Percentiles rank a stretch among this genome's conserved stretches.
Evolutionary conservation across 2,113 vertebrate species (phyloP).

Genomic region (Accipiter cooperii): DNA sequence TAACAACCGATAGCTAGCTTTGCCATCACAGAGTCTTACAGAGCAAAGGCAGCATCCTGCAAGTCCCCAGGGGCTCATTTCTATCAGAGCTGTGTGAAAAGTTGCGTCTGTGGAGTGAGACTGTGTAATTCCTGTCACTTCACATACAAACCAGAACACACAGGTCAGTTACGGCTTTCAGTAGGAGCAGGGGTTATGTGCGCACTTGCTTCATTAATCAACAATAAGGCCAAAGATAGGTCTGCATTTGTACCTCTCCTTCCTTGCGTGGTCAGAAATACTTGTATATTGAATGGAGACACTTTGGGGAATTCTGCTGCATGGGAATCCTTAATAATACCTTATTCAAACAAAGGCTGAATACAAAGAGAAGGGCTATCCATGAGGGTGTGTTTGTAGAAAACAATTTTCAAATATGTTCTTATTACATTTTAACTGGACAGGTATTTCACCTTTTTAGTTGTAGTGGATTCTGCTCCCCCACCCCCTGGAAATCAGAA

Average conservation of each 20-base stretch:
- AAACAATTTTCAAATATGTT: neutral
- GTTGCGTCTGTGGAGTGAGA: neutral
- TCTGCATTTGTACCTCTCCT: neutral
- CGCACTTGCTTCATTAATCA: neutral
- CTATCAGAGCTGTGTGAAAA: neutral
- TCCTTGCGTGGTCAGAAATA: neutral
- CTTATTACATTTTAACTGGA: neutral
- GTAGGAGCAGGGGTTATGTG: neutral
- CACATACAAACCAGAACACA: neutral
- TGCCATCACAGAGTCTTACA: neutral
- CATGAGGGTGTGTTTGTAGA: neutral
- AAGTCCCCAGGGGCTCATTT: conserved; percentile 4
- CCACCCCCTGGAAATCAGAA: neutral
- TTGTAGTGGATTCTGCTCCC: neutral
- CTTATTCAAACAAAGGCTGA: neutral
- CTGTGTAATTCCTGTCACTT: neutral
- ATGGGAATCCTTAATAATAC: neutral
- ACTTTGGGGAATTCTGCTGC: neutral
- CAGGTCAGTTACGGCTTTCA: neutral
- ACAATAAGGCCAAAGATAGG: neutral
- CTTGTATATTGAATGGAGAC: neutral
- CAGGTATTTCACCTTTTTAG: neutral
- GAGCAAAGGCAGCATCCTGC: neutral
- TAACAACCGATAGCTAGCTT: conserved; percentile 45
- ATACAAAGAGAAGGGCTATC: neutral